Conservation (phyloP, 1,140 invertebrate species). For the Aleiodes sp. region DNA sequence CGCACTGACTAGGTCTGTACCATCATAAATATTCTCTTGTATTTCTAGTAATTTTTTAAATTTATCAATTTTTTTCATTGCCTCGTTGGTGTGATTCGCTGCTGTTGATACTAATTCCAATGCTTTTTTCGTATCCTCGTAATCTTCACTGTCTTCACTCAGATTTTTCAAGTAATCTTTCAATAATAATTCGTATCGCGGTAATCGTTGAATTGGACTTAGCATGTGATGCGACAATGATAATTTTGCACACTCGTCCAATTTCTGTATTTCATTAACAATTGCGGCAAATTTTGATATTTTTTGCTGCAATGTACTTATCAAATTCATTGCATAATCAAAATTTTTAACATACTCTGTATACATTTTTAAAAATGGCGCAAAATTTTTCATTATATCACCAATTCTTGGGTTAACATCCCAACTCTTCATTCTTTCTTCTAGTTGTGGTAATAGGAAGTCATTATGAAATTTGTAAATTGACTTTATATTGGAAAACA, state of each 20-base stretch:
- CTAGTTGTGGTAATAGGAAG: conserved; percentile 73
- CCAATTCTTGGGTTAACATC: conserved; percentile 70
- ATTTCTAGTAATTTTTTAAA: conserved; percentile 64
- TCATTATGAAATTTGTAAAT: conserved; percentile 74
- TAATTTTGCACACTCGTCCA: conserved; percentile 72
- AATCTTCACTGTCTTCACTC: conserved; percentile 70
- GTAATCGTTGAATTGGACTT: conserved; percentile 80
- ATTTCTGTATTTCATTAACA: conserved; percentile 75
- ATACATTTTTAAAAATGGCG: conserved; percentile 80
- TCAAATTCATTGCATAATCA: conserved; percentile 70
- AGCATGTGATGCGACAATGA: conserved; percentile 78
- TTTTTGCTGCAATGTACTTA: conserved; percentile 72
- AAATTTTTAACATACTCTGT: conserved; percentile 79
- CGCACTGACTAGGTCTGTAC: conserved; percentile 76
- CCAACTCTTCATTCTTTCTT: conserved; percentile 73
- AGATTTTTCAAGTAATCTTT: conserved; percentile 75
- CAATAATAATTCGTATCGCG: conserved; percentile 75
- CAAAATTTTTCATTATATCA: conserved; percentile 81
- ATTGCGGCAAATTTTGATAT: conserved; percentile 71
- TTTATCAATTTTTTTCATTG: conserved; percentile 70
- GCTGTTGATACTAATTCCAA: conserved; percentile 77
- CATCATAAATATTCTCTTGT: conserved; percentile 65
- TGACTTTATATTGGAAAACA: conserved; percentile 67
- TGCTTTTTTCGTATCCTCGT: conserved; percentile 73
- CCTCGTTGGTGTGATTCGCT: conserved; percentile 80